phyloP scores from a whole-genome alignment of 1,140 invertebrate species.

The Eriocheir sinensis region DNA sequence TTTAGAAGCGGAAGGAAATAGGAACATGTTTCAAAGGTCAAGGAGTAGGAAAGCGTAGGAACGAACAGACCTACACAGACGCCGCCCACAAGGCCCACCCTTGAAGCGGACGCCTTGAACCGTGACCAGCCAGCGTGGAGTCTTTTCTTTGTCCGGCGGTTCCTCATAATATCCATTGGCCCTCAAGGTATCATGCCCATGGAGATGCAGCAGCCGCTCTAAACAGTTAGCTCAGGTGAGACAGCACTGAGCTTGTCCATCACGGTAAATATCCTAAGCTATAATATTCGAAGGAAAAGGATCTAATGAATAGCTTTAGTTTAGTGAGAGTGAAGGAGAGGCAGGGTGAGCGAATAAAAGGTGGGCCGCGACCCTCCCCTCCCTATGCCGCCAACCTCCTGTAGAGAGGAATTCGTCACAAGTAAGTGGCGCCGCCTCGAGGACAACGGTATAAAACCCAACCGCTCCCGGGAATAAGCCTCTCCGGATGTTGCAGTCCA shows the following conservation, averaged over 20 bases:
- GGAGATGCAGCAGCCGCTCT: neutral
- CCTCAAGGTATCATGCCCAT: neutral
- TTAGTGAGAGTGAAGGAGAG: neutral
- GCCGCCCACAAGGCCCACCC: too few relatives aligned
- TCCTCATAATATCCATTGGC: neutral
- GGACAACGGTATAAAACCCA: constrained; percentile 50
- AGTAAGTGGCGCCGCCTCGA: constrained; percentile 29
- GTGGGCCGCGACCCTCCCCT: constrained; percentile 4
- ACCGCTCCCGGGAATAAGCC: constrained; percentile 1
- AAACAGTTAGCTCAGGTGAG: neutral
- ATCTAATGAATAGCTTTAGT: too few relatives aligned
- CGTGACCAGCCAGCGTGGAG: too few relatives aligned
- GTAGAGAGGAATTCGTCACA: constrained; percentile 35
- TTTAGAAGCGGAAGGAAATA: too few relatives aligned
- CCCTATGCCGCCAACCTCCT: neutral
- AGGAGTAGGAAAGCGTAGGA: too few relatives aligned
- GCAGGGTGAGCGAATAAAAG: neutral
- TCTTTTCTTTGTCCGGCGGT: too few relatives aligned
- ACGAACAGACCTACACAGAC: too few relatives aligned
- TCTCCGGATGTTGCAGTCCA: constrained; percentile 25
- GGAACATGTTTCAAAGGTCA: too few relatives aligned
- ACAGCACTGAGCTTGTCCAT: neutral
- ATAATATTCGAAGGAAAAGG: neutral
- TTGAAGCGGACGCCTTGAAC: too few relatives aligned
- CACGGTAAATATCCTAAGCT: neutral